Evolutionary conservation across 2,888 invertebrate genomes (phyloP), one percentile per base, ranked within the genome.

Genomic region (Chydorus sphaericus): DNA sequence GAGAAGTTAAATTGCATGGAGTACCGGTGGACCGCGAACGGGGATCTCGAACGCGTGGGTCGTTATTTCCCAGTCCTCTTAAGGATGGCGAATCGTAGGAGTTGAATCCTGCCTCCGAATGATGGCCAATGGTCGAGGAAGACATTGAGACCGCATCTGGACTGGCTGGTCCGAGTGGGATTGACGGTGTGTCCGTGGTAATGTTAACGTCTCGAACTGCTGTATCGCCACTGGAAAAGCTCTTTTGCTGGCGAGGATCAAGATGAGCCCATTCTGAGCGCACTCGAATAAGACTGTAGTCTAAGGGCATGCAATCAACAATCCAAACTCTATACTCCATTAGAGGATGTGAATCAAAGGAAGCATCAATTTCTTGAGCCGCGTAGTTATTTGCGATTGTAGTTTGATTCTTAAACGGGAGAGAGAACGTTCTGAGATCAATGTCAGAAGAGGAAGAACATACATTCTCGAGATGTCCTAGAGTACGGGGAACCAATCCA

Each of bases 311-410:
- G 20, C 6, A 18, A 33, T 48, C 36, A 20, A 57, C 31, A 8
- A 36, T 36, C 6, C 58, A 64, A 57, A 81, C 72, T 67, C 79
- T 80, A 73, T 83, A 90, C 0, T 71, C 63, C 54, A 89, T 80
- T 0, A 83, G 83, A 0, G 80, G 78, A 67, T 89, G 88, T 39
- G 84, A 82, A 54, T 80, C 80, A 48, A 85, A 76, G 36, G 85
- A 85, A 8, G 84, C 89, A 65, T 88, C 85, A 59, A 90, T 88
- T 73, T 90, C 90, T 0, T 82, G 84, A 28, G 88, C 88, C 0
- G 89, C 87, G 14, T 82, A 78, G 67, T 86, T 87, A 62, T 84
- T 80, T n/a, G 84, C 80, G 63, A 74, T 73, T 8, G 83, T 80
- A n/a, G n/a, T n/a, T n/a, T n/a, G n/a, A n/a, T n/a, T n/a, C 67